Evolutionary conservation across 2,797 vertebrate species (phyloP), one percentile per base, ranked within the genome.

Genomic region (Sebastes hubbsi): DNA sequence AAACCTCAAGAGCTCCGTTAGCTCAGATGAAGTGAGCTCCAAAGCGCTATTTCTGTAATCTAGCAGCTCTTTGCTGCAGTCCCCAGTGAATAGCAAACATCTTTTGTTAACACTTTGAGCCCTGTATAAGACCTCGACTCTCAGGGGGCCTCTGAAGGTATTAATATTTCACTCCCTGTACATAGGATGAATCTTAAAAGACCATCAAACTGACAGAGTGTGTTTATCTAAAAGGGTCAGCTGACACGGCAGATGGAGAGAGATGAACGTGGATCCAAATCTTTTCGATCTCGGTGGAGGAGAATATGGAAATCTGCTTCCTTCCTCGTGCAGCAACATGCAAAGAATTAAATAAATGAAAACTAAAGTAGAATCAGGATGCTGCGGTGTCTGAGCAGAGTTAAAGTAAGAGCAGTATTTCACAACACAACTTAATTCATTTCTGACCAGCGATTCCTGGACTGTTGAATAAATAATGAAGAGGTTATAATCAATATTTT

Each of bases 101-200:
- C 80, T 78, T 86, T 84, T 87, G 87, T 92, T 87, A 87, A 87
- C 74, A 86, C 55, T 77, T 68, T 34, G 36, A 77, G 79, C 63
- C 38, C 13, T 61, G 72, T 73, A 46, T 81, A 77, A 82, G 71
- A 81, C 72, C 66, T 79, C 16, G 18, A 14, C 56, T 62, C 82
- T 42, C 78, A 22, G 9, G 61, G 68, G 85, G 36, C 55, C 22
- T 77, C 68, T 66, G 36, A 25, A n/a, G 36, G n/a, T 82, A 84
- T 91, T 82, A 81, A 91, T 90, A 88, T 84, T 87, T 81, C 69
- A 87, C 63, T 77, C 13, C 5, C 52, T 78, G 24, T 85, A 73
- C 70, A 83, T 29, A 80, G 25, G 54, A 82, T 75, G 56, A 77
- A 83, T 75, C 61, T 82, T 71, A 60, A 83, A 84, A 87, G 82